Conservation (phyloP, 2,797 vertebrate genomes). For the Alosa sapidissima region DNA sequence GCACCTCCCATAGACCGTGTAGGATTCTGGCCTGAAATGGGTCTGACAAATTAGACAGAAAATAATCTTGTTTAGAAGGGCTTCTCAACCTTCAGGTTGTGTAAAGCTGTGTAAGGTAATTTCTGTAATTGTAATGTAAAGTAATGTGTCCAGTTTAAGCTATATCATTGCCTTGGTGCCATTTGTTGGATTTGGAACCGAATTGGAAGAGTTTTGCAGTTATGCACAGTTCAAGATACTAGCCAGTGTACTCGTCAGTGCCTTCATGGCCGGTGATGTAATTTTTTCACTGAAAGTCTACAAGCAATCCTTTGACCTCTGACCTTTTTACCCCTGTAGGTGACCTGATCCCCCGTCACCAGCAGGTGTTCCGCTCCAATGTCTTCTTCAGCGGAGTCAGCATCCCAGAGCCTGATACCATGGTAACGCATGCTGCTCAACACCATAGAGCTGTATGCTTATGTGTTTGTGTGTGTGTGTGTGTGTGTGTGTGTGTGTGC, state of each 20-base stretch:
- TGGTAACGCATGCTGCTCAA: slow-evolving; percentile 56
- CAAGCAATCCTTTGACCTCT: neutral
- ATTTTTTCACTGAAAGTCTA: neutral
- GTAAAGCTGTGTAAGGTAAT: neutral
- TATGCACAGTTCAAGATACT: neutral
- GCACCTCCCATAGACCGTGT: too few relatives aligned
- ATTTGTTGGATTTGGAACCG: neutral
- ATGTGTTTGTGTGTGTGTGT: neutral
- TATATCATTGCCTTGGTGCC: neutral
- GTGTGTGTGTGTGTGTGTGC: neutral
- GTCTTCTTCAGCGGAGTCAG: slow-evolving; percentile 86
- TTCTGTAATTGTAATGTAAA: too few relatives aligned
- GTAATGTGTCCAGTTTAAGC: neutral
- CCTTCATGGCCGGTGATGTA: neutral
- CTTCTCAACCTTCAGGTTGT: neutral
- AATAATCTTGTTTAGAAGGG: neutral
- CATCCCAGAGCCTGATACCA: slow-evolving; percentile 84
- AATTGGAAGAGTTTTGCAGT: neutral
- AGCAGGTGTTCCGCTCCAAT: slow-evolving; percentile 85
- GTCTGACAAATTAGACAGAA: neutral
- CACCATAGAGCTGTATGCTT: neutral
- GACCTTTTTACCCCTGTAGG: slow-evolving; percentile 64
- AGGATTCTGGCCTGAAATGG: too few relatives aligned
- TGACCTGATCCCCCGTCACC: slow-evolving; percentile 86
- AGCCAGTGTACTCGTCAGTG: neutral